Evolutionary conservation across 2,797 vertebrate species (phyloP).

Genomic region (Phoxinus dragarum): DNA sequence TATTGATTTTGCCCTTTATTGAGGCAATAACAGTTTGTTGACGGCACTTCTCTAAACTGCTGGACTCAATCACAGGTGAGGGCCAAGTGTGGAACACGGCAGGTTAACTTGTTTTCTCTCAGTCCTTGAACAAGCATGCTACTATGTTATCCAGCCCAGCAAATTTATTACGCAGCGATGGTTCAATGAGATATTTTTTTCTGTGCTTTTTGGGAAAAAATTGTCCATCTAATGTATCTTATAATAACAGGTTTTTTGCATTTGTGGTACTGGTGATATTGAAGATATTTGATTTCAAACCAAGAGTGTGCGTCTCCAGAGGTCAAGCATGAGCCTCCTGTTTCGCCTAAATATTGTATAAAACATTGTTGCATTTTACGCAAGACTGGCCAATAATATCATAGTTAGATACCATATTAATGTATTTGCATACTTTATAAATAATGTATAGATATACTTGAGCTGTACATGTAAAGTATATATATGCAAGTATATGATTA

Average conservation of each 20-base stretch:
- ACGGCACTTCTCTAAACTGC: constrained; percentile 87
- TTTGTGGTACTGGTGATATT: background rate
- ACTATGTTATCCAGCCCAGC: constrained; percentile 30
- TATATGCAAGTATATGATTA: no score
- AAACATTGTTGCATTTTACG: background rate
- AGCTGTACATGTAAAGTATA: background rate
- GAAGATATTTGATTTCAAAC: background rate
- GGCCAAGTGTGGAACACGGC: constrained; percentile 61
- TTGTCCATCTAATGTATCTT: background rate
- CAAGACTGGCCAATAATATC: background rate
- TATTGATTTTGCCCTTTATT: constrained; percentile 94
- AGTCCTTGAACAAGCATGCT: constrained; percentile 49
- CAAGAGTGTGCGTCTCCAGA: background rate
- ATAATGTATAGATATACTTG: background rate
- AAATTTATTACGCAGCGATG: constrained; percentile 26
- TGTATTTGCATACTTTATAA: background rate
- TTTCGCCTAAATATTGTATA: background rate
- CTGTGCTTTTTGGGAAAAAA: background rate
- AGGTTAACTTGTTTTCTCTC: constrained; percentile 59
- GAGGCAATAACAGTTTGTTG: constrained; percentile 94
- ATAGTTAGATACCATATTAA: background rate
- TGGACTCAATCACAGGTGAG: constrained; percentile 87
- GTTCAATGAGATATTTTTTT: constrained; percentile 1
- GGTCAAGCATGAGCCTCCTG: background rate
- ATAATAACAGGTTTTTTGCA: background rate